Conservation (phyloP, 1,140 invertebrate genomes). For the Drosophila mauritiana region DNA sequence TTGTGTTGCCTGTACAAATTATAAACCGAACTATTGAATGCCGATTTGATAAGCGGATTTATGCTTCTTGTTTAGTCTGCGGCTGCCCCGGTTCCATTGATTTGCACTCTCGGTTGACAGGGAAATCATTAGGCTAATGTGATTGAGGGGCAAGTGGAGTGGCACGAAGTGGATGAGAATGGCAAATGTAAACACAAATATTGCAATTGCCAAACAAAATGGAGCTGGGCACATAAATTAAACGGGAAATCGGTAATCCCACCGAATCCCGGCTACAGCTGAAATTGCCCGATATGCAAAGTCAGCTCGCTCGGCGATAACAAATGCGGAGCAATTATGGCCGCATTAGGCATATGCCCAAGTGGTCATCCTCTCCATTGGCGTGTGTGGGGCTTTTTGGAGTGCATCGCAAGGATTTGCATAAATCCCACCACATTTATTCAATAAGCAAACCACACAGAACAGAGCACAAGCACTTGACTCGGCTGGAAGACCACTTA, state of each 20-base stretch:
- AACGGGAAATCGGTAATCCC: conserved; percentile 44
- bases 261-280: conserved; percentile 36
- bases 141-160: conserved; percentile 30
- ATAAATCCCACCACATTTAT: conserved; percentile 73
- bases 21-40: conserved; percentile 56
- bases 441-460: conserved; percentile 56
- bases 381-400: conserved; percentile 12
- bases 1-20: conserved; percentile 55
- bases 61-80: conserved; percentile 53
- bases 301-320: conserved; percentile 53
- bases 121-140: conserved; percentile 77
- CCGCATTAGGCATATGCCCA: conserved; percentile 62
- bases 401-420: conserved; percentile 59
- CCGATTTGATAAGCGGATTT: conserved; percentile 73
- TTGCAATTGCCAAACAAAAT: conserved; percentile 60
- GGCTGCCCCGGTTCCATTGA: not conserved
- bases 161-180: conserved; percentile 20
- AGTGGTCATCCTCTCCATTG: conserved; percentile 35
- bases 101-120: conserved; percentile 41
- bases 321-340: conserved; percentile 75
- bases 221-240: conserved; percentile 54
- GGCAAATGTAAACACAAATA: conserved; percentile 59
- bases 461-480: conserved; percentile 39
- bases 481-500: conserved; percentile 79
- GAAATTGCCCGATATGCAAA: conserved; percentile 48